Evolutionary conservation across 2,888 invertebrate species (phyloP), one percentile per base, ranked within the genome.

Genomic region (Strigamia maritima): DNA sequence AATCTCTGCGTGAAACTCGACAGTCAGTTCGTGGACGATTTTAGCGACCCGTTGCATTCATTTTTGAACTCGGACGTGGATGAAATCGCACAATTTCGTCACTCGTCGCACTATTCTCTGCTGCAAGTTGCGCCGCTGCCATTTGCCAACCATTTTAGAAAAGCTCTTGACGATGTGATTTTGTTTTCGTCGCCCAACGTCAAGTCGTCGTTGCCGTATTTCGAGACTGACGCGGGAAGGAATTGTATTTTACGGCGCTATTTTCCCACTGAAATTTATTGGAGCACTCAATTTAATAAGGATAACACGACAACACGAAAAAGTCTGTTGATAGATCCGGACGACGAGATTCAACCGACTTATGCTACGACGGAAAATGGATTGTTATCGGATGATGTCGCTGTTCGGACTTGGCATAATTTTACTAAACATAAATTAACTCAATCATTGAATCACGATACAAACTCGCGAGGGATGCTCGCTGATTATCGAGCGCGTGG

Each of bases 401-500:
- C 80, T 22, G 77, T 81, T 79, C 80, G 83, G 16, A 80, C 82
- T 7, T 85, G 89, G 0, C 95, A 97, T 87, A 89, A 91, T 7
- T 95, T 97, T 85, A 87, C 93, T 0, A 87, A 89, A 31, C 88
- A 90, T 80, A 92, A 92, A 83, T 89, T 97, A 60, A 91, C 91
- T 2, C 81, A 83, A 0, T 86, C 90, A 16, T 86, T 89, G 0
- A 88, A 90, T 3, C 91, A 92, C 81, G 90, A 90, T 80, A 87
- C 89, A 0, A 89, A 91, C 0, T 88, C 94, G 44, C 92, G 92
- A 86, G 89, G 91, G 0, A 84, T 93, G 79, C 86, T 97, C 12
- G 94, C 97, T 0, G 91, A 94, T 86, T 98, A 93, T 86, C 89
- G 98, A 44, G 94, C 98, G 0, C 90, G 91, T 81, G 97, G 97